Evolutionary conservation across 2,888 invertebrate species (phyloP).

Genomic region (Argynnis bischoffii): DNA sequence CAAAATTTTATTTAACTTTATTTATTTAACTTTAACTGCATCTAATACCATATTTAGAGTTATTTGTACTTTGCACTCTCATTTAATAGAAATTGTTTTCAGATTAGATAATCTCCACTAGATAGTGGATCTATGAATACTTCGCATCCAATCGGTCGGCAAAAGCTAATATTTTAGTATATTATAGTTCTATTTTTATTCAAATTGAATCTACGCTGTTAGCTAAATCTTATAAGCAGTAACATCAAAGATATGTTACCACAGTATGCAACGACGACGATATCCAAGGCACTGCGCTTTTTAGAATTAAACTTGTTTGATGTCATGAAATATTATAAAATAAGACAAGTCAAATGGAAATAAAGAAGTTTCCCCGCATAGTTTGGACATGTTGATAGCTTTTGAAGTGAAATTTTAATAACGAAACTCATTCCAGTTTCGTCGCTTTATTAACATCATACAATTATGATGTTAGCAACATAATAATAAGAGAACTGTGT

Average conservation of each 20-base stretch:
- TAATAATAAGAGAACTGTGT: neutral
- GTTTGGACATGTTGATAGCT: neutral
- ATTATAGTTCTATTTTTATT: neutral
- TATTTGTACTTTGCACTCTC: too few species aligned
- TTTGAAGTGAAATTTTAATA: neutral
- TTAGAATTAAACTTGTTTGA: slow-evolving; percentile 74
- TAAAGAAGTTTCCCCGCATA: slow-evolving; percentile 55
- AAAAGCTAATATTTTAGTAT: neutral
- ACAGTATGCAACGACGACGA: slow-evolving; percentile 47
- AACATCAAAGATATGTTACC: slow-evolving; percentile 74
- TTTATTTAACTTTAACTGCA: too few species aligned
- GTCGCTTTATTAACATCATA: too few species aligned
- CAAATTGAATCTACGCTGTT: neutral
- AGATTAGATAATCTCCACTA: too few species aligned
- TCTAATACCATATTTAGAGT: too few species aligned
- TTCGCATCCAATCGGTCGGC: too few species aligned
- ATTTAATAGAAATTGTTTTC: too few species aligned
- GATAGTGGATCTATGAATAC: too few species aligned
- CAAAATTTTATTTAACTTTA: too few species aligned
- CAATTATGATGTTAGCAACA: neutral
- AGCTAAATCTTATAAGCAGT: neutral
- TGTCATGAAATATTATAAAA: slow-evolving; percentile 68
- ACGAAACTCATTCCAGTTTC: too few species aligned
- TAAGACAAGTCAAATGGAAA: slow-evolving; percentile 77
- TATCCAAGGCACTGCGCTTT: slow-evolving; percentile 73